phyloP scores from a whole-genome alignment of 2,797 vertebrate species.

The Antrozous pallidus region DNA sequence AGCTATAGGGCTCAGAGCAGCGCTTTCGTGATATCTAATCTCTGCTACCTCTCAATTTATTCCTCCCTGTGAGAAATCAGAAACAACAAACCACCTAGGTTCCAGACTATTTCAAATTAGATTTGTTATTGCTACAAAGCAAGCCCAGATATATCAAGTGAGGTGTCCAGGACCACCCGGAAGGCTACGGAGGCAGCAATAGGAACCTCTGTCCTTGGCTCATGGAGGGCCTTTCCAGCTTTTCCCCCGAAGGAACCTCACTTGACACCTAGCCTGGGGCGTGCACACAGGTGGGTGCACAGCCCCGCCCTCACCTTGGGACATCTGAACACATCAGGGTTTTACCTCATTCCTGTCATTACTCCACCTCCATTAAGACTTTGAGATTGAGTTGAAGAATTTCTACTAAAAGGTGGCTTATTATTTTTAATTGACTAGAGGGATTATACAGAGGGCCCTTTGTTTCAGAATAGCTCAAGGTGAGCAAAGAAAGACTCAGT shows the following conservation, averaged over 20 bases:
- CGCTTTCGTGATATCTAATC: neutral
- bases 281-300: fast-evolving
- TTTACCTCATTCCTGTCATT: slow-evolving; percentile 3
- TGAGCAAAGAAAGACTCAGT: neutral
- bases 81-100: neutral
- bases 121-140: neutral
- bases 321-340: neutral
- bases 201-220: neutral
- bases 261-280: neutral
- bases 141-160: neutral
- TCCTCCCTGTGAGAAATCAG: neutral
- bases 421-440: slow-evolving; percentile 23
- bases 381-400: neutral
- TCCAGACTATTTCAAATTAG: neutral
- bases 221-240: neutral
- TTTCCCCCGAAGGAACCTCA: neutral
- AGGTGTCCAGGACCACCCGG: neutral
- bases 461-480: neutral
- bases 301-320: neutral
- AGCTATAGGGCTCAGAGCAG: neutral
- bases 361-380: neutral
- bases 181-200: neutral
- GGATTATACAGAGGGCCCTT: slow-evolving; percentile 15
- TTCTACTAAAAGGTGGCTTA: neutral
- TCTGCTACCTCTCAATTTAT: neutral